Evolutionary conservation across 2,113 vertebrate genomes (phyloP).

Genomic region (Tetrao urogallus): DNA sequence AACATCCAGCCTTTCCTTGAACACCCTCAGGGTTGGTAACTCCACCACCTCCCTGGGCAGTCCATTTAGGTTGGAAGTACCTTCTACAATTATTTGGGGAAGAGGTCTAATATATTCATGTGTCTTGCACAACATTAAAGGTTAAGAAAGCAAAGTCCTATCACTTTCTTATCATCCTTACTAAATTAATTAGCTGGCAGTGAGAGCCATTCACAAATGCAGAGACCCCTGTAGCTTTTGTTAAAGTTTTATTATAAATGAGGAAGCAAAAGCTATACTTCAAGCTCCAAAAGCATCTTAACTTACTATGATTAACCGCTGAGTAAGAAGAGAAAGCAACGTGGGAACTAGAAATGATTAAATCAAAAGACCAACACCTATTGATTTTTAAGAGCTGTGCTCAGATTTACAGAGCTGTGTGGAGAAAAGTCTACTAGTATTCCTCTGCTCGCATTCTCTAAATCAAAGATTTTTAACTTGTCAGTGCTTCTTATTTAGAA

Average conservation of each 20-base stretch:
- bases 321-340: not conserved
- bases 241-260: not conserved
- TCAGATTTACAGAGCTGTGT: not conserved
- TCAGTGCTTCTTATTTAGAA: not conserved
- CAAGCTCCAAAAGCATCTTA: not conserved
- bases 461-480: not conserved
- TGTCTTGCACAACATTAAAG: not conserved
- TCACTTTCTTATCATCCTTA: not conserved
- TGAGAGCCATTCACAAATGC: not conserved
- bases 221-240: not conserved
- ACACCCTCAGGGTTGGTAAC: too few relatives aligned
- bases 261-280: not conserved
- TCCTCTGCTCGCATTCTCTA: not conserved
- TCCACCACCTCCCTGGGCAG: too few relatives aligned
- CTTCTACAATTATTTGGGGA: not conserved
- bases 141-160: not conserved
- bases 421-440: not conserved
- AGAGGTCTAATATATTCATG: not conserved
- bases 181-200: not conserved
- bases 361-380: not conserved
- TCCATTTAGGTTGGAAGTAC: not conserved
- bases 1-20: too few relatives aligned
- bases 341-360: not conserved
- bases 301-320: not conserved
- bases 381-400: not conserved